Evolutionary conservation across 2,797 vertebrate species (phyloP), one percentile per base, ranked within the genome.

Genomic region (Numenius phaeopus): DNA sequence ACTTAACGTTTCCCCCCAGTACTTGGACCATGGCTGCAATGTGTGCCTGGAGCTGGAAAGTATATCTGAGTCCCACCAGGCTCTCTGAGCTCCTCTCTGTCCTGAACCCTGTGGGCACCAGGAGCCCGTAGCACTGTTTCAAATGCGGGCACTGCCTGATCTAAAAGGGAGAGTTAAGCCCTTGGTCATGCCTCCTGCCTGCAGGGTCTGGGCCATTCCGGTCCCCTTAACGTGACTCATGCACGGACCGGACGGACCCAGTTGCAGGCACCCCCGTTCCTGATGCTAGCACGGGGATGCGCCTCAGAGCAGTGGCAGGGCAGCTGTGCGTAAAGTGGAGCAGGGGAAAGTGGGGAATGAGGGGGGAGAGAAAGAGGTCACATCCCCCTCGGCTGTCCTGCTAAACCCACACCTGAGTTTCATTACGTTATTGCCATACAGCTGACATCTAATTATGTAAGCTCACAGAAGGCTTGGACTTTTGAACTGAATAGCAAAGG

Each of bases 381-480:
- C 32, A 39, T 66, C 32, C 44, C 62, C 44, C 40, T 87, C 3
- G 7, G 79, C 66, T 3, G 1, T 75, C 46, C 72, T 71, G 87
- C 82, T 85, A 75, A 92, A 87, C 57, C 89, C 79, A 78, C 95
- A 96, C 91, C 95, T 95, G 97, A 96, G 72, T 94, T 95, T 89
- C 96, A 94, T 94, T 94, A 92, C 0, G 0, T 58, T 83, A 83
- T 83, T 91, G 92, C 62, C 85, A 52, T 32, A 55, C 81, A 91
- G 85, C 84, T 94, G 94, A 91, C 90, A 70, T 76, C 94, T 91
- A 86, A 94, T 89, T 94, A 88, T 78, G 79, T 83, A 79, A 92
- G 72, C 84, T 96, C 94, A 83, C 84, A 87, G 54, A 92, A 94
- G 84, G 72, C 84, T 76, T 67, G 49, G 89, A 71, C 89, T 91